Evolutionary conservation across 2,888 invertebrate genomes (phyloP).

Genomic region (Pristionchus arcanus): DNA sequence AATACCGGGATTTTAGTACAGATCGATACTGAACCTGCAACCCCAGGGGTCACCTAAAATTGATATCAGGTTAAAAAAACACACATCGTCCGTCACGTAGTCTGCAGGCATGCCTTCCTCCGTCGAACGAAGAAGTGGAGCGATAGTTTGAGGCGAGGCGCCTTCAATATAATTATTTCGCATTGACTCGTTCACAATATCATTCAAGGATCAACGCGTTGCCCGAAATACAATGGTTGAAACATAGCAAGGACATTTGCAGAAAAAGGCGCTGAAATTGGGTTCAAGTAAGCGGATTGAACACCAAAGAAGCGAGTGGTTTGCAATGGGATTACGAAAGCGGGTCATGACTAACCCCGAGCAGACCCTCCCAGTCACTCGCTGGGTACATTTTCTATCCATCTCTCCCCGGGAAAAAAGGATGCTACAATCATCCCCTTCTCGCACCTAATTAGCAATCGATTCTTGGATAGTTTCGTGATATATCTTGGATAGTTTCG

Average conservation of each 20-base stretch:
- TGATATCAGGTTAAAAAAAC: no score
- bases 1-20: no score
- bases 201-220: no score
- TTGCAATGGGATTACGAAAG: background rate
- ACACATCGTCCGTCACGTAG: background rate
- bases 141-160: background rate
- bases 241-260: background rate
- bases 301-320: background rate
- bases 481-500: background rate
- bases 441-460: background rate
- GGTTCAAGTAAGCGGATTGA: background rate
- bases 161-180: background rate
- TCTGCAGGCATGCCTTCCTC: constrained; percentile 1
- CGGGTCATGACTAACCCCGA: background rate
- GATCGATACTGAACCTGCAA: no score
- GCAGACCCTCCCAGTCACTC: background rate
- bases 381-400: background rate
- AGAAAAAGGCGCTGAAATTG: background rate
- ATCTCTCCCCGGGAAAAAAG: background rate
- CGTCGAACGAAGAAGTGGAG: background rate
- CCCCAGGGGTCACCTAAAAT: no score
- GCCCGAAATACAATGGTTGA: no score
- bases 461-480: background rate
- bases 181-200: no score
- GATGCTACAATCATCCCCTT: background rate